Evolutionary conservation across 2,888 invertebrate species (phyloP).

Genomic region (Yponomeuta cagnagella): DNA sequence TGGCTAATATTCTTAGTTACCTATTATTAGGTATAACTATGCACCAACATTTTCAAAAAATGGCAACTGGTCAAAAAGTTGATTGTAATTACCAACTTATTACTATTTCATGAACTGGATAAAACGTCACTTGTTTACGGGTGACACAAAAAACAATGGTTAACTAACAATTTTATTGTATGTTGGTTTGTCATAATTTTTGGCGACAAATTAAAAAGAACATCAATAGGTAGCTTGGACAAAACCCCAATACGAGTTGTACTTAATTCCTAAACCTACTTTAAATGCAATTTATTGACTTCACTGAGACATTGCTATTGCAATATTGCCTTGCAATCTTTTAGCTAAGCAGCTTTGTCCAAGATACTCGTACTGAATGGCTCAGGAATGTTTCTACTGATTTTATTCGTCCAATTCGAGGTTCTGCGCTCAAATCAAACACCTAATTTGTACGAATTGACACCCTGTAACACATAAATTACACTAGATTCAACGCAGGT

Average conservation of each 20-base stretch:
- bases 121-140: no score
- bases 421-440: neutral
- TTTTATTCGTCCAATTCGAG: constrained; percentile 10
- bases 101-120: no score
- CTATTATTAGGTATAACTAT: constrained; percentile 30
- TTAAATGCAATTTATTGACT: constrained; percentile 66
- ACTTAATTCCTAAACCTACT: constrained; percentile 61
- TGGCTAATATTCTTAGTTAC: constrained; percentile 32
- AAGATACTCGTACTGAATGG: constrained; percentile 27
- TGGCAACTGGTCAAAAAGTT: constrained; percentile 16
- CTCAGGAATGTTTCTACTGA: constrained; percentile 49
- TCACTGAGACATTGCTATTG: constrained; percentile 41
- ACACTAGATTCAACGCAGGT: neutral
- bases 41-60: constrained; percentile 37
- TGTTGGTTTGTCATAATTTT: constrained; percentile 34
- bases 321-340: constrained; percentile 23
- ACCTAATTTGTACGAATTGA: neutral
- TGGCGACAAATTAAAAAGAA: constrained; percentile 44
- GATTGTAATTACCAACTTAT: no score
- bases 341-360: constrained; percentile 40
- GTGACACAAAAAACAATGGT: no score
- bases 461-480: neutral
- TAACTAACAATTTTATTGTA: no score
- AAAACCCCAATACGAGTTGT: constrained; percentile 55
- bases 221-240: constrained; percentile 29